Evolutionary conservation across 2,888 invertebrate genomes (phyloP).

Genomic region (Rhagonycha lutea): DNA sequence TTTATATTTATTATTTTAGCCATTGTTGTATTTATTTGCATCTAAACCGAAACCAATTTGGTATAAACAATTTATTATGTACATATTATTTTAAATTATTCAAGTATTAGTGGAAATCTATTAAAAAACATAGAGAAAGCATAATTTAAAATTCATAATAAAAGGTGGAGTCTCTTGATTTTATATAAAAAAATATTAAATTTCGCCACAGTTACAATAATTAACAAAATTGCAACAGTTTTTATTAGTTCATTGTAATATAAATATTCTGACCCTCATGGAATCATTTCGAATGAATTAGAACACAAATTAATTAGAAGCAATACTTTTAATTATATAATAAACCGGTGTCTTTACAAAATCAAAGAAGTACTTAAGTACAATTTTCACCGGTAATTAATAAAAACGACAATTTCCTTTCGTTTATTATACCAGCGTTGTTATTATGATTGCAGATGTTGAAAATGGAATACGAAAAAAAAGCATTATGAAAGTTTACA

Average conservation of each 20-base stretch:
- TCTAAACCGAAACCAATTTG: too few relatives aligned
- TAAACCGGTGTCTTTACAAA: not conserved
- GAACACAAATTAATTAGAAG: not conserved
- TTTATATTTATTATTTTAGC: too few relatives aligned
- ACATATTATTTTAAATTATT: too few relatives aligned
- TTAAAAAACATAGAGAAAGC: not conserved
- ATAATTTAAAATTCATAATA: not conserved
- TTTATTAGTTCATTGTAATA: not conserved
- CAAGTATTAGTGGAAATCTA: too few relatives aligned
- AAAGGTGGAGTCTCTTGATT: not conserved
- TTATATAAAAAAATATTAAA: not conserved
- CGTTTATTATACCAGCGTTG: not conserved
- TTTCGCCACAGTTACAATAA: not conserved
- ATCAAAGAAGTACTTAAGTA: not conserved
- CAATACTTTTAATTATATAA: not conserved
- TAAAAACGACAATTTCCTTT: constrained; percentile 1
- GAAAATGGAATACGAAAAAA: not conserved
- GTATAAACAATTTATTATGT: too few relatives aligned
- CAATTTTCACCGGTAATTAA: not conserved
- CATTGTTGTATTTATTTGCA: too few relatives aligned
- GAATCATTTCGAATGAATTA: not conserved
- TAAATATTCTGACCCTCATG: not conserved
- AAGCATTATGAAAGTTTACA: not conserved
- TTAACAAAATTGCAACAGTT: not conserved
- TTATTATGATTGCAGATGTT: constrained; percentile 2